Evolutionary conservation across 2,113 vertebrate genomes (phyloP).

Genomic region (Saccopteryx bilineata): DNA sequence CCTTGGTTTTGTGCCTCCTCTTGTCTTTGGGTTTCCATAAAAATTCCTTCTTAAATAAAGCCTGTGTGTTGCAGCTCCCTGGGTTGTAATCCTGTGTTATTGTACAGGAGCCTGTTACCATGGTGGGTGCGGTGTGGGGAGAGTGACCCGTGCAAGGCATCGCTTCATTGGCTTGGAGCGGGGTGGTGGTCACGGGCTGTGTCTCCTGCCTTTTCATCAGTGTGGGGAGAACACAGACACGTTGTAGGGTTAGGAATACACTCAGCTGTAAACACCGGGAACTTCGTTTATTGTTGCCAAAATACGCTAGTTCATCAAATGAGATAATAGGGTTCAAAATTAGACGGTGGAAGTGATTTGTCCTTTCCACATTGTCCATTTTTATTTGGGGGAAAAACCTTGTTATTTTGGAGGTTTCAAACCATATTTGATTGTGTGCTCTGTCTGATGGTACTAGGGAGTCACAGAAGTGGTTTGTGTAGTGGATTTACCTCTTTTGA

Average conservation of each 20-base stretch:
- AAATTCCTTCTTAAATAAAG: not conserved
- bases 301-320: not conserved
- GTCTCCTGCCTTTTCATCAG: not conserved
- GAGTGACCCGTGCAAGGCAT: not conserved
- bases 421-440: not conserved
- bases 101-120: not conserved
- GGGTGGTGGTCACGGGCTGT: too few species aligned
- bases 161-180: not conserved
- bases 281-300: conserved; percentile 15
- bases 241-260: not conserved
- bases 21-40: not conserved
- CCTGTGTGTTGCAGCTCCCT: not conserved
- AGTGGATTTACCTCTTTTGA: not conserved
- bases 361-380: not conserved
- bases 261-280: not conserved
- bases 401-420: not conserved
- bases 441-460: not conserved
- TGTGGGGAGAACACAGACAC: not conserved
- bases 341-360: not conserved
- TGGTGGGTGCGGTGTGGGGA: not conserved
- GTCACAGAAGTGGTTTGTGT: not conserved
- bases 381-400: not conserved
- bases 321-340: not conserved
- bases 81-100: not conserved
- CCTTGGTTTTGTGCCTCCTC: not conserved